Evolutionary conservation across 2,797 vertebrate genomes (phyloP).

Genomic region (Catamblyrhynchus diadema): DNA sequence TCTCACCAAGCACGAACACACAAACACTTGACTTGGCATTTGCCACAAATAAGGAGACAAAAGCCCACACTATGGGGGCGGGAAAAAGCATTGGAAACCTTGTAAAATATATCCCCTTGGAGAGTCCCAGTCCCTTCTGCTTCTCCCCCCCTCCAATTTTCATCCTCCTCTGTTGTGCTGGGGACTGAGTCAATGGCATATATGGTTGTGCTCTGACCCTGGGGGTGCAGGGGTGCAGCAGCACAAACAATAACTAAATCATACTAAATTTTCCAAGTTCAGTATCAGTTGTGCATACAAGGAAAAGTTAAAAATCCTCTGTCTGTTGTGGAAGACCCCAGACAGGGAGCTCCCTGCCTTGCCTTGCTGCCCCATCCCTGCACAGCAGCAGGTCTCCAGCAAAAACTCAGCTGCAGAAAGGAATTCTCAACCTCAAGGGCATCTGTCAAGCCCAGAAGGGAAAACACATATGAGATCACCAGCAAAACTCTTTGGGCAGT

Average conservation of each 20-base stretch:
- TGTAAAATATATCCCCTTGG: neutral
- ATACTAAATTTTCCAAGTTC: neutral
- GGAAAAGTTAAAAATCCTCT: neutral
- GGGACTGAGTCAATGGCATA: neutral
- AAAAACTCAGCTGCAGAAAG: neutral
- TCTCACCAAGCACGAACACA: neutral
- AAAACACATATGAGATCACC: neutral
- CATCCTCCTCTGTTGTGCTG: neutral
- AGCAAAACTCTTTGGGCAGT: neutral
- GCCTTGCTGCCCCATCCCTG: neutral
- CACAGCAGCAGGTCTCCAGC: neutral
- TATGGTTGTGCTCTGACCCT: neutral
- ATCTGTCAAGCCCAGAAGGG: neutral
- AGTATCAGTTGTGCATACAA: conserved; percentile 22
- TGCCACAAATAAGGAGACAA: neutral
- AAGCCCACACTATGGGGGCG: neutral
- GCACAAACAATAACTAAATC: neutral
- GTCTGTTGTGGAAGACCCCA: neutral
- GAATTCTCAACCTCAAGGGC: neutral
- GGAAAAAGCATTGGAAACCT: neutral
- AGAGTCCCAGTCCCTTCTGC: neutral
- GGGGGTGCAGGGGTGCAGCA: neutral
- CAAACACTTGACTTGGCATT: neutral
- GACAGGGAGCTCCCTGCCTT: neutral
- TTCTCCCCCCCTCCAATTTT: neutral